Evolutionary conservation across 2,113 vertebrate species (phyloP).

Genomic region (Spea multiplicata): DNA sequence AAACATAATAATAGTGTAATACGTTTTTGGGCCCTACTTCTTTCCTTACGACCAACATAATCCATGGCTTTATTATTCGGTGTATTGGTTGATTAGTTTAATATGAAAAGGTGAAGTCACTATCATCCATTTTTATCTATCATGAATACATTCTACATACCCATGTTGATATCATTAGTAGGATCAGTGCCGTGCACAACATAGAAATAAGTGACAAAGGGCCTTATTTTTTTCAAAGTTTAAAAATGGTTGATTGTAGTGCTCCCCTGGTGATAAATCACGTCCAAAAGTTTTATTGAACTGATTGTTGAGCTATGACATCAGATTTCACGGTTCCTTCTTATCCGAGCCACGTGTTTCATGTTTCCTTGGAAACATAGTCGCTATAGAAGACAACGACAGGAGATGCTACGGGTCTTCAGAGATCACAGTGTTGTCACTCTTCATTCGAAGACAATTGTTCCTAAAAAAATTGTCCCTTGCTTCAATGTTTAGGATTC

Average conservation of each 20-base stretch:
- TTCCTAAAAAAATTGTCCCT: constrained; percentile 75
- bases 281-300: neutral
- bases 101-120: too few relatives aligned
- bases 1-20: too few relatives aligned
- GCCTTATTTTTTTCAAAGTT: neutral
- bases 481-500: constrained; percentile 77
- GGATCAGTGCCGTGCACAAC: too few relatives aligned
- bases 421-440: constrained; percentile 84
- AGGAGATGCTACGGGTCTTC: constrained; percentile 70
- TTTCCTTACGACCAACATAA: too few relatives aligned
- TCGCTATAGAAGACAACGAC: constrained; percentile 72
- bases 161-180: too few relatives aligned
- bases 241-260: neutral
- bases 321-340: constrained; percentile 70
- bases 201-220: neutral
- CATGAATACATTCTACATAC: too few relatives aligned
- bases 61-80: too few relatives aligned
- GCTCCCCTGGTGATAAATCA: neutral
- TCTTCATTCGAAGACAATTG: constrained; percentile 89
- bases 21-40: too few relatives aligned
- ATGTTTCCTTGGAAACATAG: constrained; percentile 74
- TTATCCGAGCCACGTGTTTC: constrained; percentile 57
- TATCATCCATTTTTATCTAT: too few relatives aligned
- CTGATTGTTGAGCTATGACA: constrained; percentile 63
- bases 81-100: too few relatives aligned